Conservation (phyloP, 2,888 invertebrate species). For the Sclerodermus sp. region DNA sequence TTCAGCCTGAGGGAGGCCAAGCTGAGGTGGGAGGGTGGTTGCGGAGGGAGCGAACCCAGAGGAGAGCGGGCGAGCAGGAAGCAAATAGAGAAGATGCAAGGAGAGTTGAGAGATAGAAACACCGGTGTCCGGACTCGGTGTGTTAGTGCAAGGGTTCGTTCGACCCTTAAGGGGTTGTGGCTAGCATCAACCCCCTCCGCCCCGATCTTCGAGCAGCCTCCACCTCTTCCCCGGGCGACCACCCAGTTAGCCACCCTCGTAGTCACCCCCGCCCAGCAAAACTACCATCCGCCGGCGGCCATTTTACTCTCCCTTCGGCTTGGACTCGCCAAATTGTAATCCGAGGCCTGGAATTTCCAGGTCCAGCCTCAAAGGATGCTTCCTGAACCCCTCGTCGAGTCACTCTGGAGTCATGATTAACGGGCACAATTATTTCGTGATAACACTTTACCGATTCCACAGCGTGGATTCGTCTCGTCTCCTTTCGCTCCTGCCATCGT, state of each 20-base stretch:
- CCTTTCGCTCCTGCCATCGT: background rate
- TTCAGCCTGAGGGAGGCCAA: constrained; percentile 35
- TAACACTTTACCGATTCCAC: no score
- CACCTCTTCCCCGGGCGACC: constrained; percentile 37
- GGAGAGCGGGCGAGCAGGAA: constrained; percentile 23
- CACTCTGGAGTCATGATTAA: background rate
- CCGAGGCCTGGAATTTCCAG: constrained; percentile 48
- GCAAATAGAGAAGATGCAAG: constrained; percentile 3
- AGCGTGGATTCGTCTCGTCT: no score
- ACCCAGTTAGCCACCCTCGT: constrained; percentile 49
- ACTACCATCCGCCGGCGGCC: constrained; percentile 57
- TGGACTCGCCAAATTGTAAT: constrained; percentile 55
- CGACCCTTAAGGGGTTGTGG: constrained; percentile 59
- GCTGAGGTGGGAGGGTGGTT: constrained; percentile 11
- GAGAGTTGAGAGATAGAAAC: constrained; percentile 4
- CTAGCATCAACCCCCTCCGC: constrained; percentile 49
- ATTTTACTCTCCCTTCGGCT: constrained; percentile 54
- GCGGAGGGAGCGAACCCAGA: constrained; percentile 6
- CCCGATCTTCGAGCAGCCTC: constrained; percentile 25
- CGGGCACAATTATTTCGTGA: no score
- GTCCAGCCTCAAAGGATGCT: constrained; percentile 46
- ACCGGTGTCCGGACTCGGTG: constrained; percentile 42
- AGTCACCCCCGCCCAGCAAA: constrained; percentile 40
- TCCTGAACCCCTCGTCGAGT: constrained; percentile 29
- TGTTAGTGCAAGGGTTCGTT: constrained; percentile 55